phyloP scores from a whole-genome alignment of 2,113 vertebrate genomes.

The Tiliqua scincoides region DNA sequence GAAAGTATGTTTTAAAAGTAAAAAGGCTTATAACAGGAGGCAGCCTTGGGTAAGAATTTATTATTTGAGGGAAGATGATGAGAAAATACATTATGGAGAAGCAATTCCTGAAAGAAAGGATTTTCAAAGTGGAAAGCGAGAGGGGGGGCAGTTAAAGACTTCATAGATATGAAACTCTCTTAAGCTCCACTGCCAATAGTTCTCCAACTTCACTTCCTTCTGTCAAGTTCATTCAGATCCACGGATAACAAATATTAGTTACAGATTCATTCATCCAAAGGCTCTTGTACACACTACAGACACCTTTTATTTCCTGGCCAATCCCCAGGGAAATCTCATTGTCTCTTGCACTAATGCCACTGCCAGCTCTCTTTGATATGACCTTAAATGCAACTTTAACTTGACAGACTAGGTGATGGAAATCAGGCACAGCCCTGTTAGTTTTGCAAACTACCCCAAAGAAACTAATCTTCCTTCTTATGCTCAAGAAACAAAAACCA shows the following conservation, averaged over 20 bases:
- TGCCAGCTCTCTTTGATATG: conserved; percentile 27
- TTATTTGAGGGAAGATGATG: neutral
- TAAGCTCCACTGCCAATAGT: neutral
- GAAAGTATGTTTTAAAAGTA: neutral
- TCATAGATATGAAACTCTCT: conserved; percentile 11
- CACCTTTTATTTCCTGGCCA: conserved; percentile 42
- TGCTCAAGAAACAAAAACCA: neutral
- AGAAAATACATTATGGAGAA: neutral
- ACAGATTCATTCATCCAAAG: conserved; percentile 36
- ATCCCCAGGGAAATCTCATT: conserved; percentile 48
- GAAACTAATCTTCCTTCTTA: neutral
- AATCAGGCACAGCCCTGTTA: neutral
- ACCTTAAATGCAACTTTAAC: conserved; percentile 32
- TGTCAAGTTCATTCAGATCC: conserved; percentile 29
- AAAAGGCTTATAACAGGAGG: too few species aligned
- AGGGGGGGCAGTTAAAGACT: conserved; percentile 38
- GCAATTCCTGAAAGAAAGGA: fast-evolving
- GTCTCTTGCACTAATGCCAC: conserved; percentile 22
- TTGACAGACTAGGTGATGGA: neutral
- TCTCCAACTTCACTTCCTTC: conserved; percentile 36
- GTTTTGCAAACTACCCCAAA: neutral
- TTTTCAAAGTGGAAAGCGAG: conserved; percentile 16
- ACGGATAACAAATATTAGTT: conserved; percentile 24
- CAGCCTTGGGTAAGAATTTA: neutral
- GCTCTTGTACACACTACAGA: conserved; percentile 19